Conservation (phyloP, 2,888 invertebrate genomes). For the Drosophila imparisetae region DNA sequence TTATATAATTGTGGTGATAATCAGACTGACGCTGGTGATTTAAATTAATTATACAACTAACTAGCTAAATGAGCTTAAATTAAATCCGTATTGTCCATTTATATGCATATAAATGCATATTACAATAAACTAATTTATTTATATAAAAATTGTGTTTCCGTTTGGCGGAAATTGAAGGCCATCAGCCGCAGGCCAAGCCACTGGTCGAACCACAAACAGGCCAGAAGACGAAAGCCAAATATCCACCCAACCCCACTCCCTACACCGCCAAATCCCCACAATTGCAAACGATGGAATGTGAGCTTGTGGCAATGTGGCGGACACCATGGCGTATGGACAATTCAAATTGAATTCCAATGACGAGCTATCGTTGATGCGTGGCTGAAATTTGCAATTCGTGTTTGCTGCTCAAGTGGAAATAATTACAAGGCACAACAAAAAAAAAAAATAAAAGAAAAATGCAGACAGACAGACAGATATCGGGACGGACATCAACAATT, state of each 20-base stretch:
- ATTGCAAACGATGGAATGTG: constrained; percentile 35
- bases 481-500: constrained; percentile 32
- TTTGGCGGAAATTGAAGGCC: constrained; percentile 61
- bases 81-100: constrained; percentile 31
- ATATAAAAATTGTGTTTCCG: constrained; percentile 6
- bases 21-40: constrained; percentile 41
- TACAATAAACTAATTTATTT: constrained; percentile 2
- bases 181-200: constrained; percentile 52
- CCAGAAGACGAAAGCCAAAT: constrained; percentile 71
- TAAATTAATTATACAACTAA: constrained; percentile 63
- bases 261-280: not conserved
- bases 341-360: constrained; percentile 79
- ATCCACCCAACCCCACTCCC: constrained; percentile 4
- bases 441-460: constrained; percentile 23
- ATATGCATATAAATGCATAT: constrained; percentile 8
- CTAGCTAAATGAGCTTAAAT: constrained; percentile 51
- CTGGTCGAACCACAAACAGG: constrained; percentile 60
- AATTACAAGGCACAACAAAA: constrained; percentile 53
- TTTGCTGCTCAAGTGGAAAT: constrained; percentile 70
- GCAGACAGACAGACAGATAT: constrained; percentile 17
- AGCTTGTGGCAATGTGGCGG: constrained; percentile 41
- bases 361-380: constrained; percentile 80
- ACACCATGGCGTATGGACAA: constrained; percentile 57
- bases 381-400: constrained; percentile 76
- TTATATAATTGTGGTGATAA: constrained; percentile 31